Evolutionary conservation across 2,113 vertebrate genomes (phyloP), one percentile per base, ranked within the genome.

Genomic region (Melanotaenia duboulayi): DNA sequence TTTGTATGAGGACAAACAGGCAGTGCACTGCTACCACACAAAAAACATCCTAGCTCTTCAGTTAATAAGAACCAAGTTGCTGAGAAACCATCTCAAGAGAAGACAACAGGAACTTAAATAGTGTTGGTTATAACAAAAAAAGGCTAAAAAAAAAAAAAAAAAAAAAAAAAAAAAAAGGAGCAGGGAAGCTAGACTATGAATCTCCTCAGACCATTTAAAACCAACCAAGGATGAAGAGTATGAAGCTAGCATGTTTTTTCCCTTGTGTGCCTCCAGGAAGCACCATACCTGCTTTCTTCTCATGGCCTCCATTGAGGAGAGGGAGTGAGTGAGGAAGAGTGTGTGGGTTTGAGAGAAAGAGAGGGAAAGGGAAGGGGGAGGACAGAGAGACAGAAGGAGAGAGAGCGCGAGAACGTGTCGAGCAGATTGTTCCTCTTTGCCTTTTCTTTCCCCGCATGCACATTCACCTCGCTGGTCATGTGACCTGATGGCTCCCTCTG

Each of bases 241-340:
- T 11, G 73, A 82, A 82, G 73, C 80, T 81, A 82, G 70, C 73
- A 76, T 66, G 85, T 83, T 89, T 73, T 60, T 49, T 81, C 70
- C 82, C 69, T 50, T 67, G 78, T 82, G 52, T 79, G 59, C 65
- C 77, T 87, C 76, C 88, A 84, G 82, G 89, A 84, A 85, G 87
- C 90, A 90, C 90, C 83, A 90, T 95, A 95, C 95, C 95, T 95
- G 95, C 88, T 92, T 91, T 90, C 91, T 90, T 87, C 87, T 88
- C 85, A 92, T 83, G 91, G 91, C 91, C 89, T 93, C 90, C 91
- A 91, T 81, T 91, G 88, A 90, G 88, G 65, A 88, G 69, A 75
- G 76, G 40, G 68, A 54, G 65, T 20, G 75, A 25, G 76, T 4
- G 77, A n/a, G 77, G 24, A 35, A 32, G 66, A 19, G 63, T 8